Percentiles rank a stretch among this genome's conserved stretches.
Conservation (phyloP, 2,888 invertebrate genomes). For the Halictus ligatus region DNA sequence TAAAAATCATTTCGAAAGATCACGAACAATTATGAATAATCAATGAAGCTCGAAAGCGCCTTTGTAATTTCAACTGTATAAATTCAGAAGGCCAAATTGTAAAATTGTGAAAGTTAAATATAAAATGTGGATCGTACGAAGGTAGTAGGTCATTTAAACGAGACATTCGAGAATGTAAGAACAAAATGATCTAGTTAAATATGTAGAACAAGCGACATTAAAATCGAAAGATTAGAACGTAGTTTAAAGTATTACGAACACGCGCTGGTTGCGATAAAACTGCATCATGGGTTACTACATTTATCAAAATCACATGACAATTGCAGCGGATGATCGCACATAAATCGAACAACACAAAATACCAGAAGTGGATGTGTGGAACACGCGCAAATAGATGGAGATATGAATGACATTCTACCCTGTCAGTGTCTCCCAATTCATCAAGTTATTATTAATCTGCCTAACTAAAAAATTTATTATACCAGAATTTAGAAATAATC, state of each 20-base stretch:
- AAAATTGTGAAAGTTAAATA: neutral
- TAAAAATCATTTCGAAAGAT: neutral
- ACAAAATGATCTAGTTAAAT: neutral
- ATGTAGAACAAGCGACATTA: neutral
- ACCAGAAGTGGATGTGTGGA: constrained; percentile 9
- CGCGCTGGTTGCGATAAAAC: constrained; percentile 26
- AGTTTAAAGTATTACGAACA: constrained; percentile 24
- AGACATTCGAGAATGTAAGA: neutral
- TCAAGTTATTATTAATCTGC: neutral
- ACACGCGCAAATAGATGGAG: constrained; percentile 31
- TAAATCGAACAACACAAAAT: constrained; percentile 33
- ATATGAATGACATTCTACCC: constrained; percentile 8
- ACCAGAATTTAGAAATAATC: neutral
- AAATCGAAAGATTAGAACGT: constrained; percentile 17
- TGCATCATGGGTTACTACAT: constrained; percentile 35
- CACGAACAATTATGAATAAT: neutral
- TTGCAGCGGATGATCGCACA: constrained; percentile 14
- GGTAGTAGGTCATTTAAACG: neutral
- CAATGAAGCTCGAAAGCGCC: too few species aligned
- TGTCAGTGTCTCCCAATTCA: constrained; percentile 14
- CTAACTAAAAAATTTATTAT: neutral
- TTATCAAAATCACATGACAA: constrained; percentile 63
- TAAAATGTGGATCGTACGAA: neutral
- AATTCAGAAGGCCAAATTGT: neutral
- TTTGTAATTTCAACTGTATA: neutral